Base-by-base conservation (phyloP, 2,888 invertebrate species). In the Ypsolopha sequella region DNA sequence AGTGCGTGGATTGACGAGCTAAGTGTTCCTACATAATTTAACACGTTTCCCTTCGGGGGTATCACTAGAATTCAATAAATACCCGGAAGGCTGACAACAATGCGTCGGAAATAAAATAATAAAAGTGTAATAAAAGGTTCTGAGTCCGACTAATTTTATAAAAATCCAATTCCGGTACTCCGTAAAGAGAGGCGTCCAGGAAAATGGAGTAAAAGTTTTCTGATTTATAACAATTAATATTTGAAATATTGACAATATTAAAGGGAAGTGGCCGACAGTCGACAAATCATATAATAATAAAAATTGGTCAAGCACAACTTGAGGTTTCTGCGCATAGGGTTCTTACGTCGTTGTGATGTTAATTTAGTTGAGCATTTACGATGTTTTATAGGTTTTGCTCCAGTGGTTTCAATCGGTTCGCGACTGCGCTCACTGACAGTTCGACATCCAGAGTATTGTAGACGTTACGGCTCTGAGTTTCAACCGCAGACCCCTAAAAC, bases 221-320 rank as follows among this genome's bases (percentile, higher is more conserved):
- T 80, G 84, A 86, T 84, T 85, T 85, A 85, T 84, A 81, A 80
- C 82, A 84, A 86, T 85, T 85, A 85, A 82, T 84, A 79, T 79
- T 82, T 84, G 86, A 85, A 86, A 85, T 85, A 86, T 85, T 82
- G 85, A 81, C 81, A 84, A 78, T 81, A 84, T 82, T 80, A 81
- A 49, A 80, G 80, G 85, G 80, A 84, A 84, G 80, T 73, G 81
- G 78, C 70, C 76, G 81, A 75, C 81, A 76, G 84, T 70, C 84
- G 75, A 85, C 82, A 82, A 85, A 86, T 86, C 85, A 85, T 82
- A 80, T 73, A 70, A 78, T 36, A 47, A 49, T 41, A 49, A 48
- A 49, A 49, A 34, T 14, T 47, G 47, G 49, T 7, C 49, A 49
- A 49, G 49, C 24, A 8, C 36, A 41, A 35, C 41, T 35, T 39